phyloP scores from a whole-genome alignment of 2,888 invertebrate genomes.

The Aphidius colemani region DNA sequence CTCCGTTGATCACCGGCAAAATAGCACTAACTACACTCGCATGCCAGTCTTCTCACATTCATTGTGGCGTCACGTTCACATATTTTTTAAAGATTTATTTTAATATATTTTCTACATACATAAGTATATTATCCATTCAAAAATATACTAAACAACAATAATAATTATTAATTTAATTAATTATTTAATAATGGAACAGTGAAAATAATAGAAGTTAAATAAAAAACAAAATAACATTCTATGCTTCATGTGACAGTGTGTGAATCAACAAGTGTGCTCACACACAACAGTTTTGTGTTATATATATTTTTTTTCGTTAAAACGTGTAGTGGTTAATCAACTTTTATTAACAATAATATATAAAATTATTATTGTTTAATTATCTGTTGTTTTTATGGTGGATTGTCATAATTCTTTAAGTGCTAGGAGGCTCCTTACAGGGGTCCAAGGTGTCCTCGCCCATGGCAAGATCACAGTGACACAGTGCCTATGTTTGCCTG shows the following conservation, averaged over 20 bases:
- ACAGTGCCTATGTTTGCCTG: no score
- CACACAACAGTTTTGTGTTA: background rate
- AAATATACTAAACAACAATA: background rate
- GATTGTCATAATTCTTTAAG: background rate
- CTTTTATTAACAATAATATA: no score
- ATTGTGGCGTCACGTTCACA: background rate
- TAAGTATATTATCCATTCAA: no score
- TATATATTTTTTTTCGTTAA: no score
- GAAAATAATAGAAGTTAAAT: background rate
- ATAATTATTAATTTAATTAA: background rate
- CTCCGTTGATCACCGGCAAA: slow-evolving; percentile 36
- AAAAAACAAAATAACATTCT: slow-evolving; percentile 4
- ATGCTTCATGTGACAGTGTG: slow-evolving; percentile 28
- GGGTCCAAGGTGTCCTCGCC: no score
- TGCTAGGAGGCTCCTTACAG: background rate
- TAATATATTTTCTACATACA: no score
- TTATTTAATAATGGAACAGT: background rate
- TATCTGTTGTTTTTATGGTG: no score
- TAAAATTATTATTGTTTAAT: no score
- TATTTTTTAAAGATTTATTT: background rate
- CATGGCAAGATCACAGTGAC: no score
- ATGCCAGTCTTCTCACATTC: background rate
- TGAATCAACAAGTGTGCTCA: slow-evolving; percentile 41
- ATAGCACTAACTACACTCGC: slow-evolving; percentile 8
- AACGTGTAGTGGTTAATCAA: no score